Evolutionary conservation across 2,113 vertebrate genomes (phyloP), one percentile per base, ranked within the genome.

Genomic region (Nymphicus hollandicus): DNA sequence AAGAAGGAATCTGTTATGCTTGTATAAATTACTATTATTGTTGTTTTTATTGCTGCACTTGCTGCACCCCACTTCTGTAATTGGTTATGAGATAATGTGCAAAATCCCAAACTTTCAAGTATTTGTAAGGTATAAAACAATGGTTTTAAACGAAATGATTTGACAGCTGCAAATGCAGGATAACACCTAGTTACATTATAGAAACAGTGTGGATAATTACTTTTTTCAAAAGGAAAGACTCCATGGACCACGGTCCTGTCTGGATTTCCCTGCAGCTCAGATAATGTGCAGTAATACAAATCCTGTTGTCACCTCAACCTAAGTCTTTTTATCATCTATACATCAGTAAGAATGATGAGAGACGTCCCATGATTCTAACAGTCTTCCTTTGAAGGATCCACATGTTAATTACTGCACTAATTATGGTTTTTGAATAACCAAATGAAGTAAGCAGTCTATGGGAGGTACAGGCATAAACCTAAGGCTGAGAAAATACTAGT

Each of bases 371-470:
- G 97, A 97, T 97, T 97, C 97, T 93, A 97, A 90, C 97, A 97
- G 97, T 93, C 96, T 97, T 91, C 93, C 94, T 98, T 97, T 98
- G 97, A 97, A 98, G 97, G 96, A 97, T 94, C 97, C 97, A 96
- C 98, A 97, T 73, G 96, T 98, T 98, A 98, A 98, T 98, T 98
- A 98, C 96, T 78, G 94, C 95, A 96, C 98, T 98, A 98, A 98
- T 98, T 98, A 98, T 92, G 97, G 97, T 97, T 98, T 98, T 97
- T 98, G 97, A 98, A 98, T 98, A 98, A 97, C 97, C 96, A 98
- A 97, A 97, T 97, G 97, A 97, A 98, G 97, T 97, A 97, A 98
- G 98, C 98, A 97, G 97, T 97, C 98, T 97, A 97, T 96, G 98
- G 98, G 98, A 98, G 97, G 97, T 96, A 84, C 95, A 33, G 96